A percentile compares a stretch with the other conserved stretches of the same genome.
phyloP scores from a whole-genome alignment of 2,888 invertebrate genomes.

The Buathra laborator region DNA sequence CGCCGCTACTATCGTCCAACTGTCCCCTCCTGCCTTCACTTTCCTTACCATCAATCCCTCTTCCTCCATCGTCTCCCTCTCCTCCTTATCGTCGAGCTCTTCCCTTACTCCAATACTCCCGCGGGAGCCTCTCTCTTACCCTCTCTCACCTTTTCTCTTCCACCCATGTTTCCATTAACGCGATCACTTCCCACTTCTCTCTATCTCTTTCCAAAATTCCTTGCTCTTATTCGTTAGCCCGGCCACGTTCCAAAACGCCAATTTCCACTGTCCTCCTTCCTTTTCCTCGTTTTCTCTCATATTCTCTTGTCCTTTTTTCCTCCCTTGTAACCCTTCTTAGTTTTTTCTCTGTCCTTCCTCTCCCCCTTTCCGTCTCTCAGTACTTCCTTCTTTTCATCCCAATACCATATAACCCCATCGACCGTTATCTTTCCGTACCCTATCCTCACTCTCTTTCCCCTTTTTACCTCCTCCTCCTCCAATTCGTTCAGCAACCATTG shows the following conservation, averaged over 20 bases:
- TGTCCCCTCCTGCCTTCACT: slow-evolving; percentile 36
- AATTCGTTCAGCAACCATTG: background rate
- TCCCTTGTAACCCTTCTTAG: background rate
- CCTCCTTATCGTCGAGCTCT: background rate
- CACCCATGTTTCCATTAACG: slow-evolving; percentile 68
- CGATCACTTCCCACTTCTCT: slow-evolving; percentile 56
- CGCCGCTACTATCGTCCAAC: slow-evolving; percentile 29
- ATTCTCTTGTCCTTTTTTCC: background rate
- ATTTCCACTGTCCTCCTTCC: slow-evolving; percentile 24
- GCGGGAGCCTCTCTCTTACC: slow-evolving; percentile 36
- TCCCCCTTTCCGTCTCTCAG: background rate
- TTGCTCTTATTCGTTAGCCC: slow-evolving; percentile 65
- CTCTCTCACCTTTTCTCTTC: slow-evolving; percentile 65
- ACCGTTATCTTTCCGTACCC: slow-evolving; percentile 20
- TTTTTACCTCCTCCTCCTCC: slow-evolving; percentile 14
- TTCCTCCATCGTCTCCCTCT: background rate
- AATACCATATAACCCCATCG: background rate
- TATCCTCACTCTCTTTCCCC: background rate
- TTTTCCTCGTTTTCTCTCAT: slow-evolving; percentile 3
- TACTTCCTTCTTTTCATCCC: background rate
- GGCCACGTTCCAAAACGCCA: slow-evolving; percentile 68
- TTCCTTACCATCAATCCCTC: background rate
- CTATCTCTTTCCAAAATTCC: slow-evolving; percentile 65
- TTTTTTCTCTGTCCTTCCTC: background rate
- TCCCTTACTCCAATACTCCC: slow-evolving; percentile 63